Evolutionary conservation across 2,888 invertebrate species (phyloP).

Genomic region (Folsomia manolachei): DNA sequence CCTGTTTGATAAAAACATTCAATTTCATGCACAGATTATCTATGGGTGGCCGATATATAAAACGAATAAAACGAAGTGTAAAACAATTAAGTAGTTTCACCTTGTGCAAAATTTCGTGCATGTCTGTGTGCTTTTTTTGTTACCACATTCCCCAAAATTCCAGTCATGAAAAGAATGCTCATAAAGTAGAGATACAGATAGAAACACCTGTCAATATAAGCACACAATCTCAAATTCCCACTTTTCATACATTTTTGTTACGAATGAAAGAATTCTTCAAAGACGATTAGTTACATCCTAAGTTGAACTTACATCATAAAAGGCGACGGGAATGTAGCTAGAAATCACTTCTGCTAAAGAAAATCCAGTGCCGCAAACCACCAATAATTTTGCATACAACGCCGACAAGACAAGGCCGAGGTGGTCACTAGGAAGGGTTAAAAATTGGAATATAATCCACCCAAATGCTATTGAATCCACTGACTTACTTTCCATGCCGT

Average conservation of each 20-base stretch:
- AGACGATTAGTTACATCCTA: too few relatives aligned
- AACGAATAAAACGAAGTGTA: too few relatives aligned
- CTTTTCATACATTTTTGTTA: neutral
- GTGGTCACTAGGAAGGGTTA: slow-evolving; percentile 67
- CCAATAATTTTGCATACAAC: slow-evolving; percentile 85
- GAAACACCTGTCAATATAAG: slow-evolving; percentile 70
- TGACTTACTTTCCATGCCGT: slow-evolving; percentile 39
- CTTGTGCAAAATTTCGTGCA: slow-evolving; percentile 35
- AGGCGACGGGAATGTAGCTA: slow-evolving; percentile 87
- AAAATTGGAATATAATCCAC: slow-evolving; percentile 43
- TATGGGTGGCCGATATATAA: too few relatives aligned
- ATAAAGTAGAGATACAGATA: slow-evolving; percentile 83
- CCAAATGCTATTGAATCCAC: neutral
- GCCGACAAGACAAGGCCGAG: slow-evolving; percentile 86
- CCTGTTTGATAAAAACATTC: too few relatives aligned
- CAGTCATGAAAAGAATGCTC: slow-evolving; percentile 78
- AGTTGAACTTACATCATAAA: slow-evolving; percentile 73
- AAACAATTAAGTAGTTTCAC: slow-evolving; percentile 12
- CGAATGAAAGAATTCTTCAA: neutral
- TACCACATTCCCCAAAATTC: slow-evolving; percentile 76
- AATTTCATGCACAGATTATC: too few relatives aligned
- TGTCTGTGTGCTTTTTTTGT: slow-evolving; percentile 56
- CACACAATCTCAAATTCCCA: neutral
- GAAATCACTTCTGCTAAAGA: slow-evolving; percentile 95
- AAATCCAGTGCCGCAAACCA: slow-evolving; percentile 92